Percentiles rank a stretch among this genome's conserved stretches.
These are phyloP conservation scores for Diorhabda elongata DNA, from an alignment of 1,140 invertebrate species.

Conservation along the genomic window DNA sequence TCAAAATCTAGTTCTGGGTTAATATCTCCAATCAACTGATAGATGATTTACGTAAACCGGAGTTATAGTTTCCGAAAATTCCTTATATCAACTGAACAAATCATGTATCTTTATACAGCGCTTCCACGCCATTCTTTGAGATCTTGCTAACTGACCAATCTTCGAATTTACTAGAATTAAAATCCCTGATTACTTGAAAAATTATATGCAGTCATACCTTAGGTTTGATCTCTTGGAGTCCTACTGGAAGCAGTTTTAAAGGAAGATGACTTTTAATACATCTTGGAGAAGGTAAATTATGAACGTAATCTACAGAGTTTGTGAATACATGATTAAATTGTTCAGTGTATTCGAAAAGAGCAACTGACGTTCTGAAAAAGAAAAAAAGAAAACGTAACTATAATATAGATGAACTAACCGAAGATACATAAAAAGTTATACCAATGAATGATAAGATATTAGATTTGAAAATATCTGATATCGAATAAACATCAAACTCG, in stretches of 20 bases:
- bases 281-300: constrained; percentile 62
- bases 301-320: constrained; percentile 66
- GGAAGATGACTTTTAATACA: constrained; percentile 80
- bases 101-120: too few relatives aligned
- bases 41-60: too few relatives aligned
- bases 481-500: too few relatives aligned
- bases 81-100: too few relatives aligned
- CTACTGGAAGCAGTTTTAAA: constrained; percentile 64
- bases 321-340: constrained; percentile 36
- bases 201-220: constrained; percentile 53
- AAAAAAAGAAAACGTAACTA: constrained; percentile 19
- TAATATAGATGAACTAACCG: not conserved
- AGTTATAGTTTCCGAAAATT: too few relatives aligned
- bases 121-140: too few relatives aligned
- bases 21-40: too few relatives aligned
- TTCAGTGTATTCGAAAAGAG: constrained; percentile 29
- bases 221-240: constrained; percentile 64
- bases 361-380: constrained; percentile 30
- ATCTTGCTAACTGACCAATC: too few relatives aligned
- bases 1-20: too few relatives aligned
- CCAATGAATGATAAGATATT: not conserved
- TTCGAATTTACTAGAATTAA: too few relatives aligned
- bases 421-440: not conserved
- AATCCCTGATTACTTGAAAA: too few relatives aligned
- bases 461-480: too few relatives aligned